A percentile compares a stretch with the other conserved stretches of the same genome.
These are phyloP conservation scores for Acipenser transmontanus DNA, from an alignment of 2,797 vertebrate species.

Conservation along the genomic window DNA sequence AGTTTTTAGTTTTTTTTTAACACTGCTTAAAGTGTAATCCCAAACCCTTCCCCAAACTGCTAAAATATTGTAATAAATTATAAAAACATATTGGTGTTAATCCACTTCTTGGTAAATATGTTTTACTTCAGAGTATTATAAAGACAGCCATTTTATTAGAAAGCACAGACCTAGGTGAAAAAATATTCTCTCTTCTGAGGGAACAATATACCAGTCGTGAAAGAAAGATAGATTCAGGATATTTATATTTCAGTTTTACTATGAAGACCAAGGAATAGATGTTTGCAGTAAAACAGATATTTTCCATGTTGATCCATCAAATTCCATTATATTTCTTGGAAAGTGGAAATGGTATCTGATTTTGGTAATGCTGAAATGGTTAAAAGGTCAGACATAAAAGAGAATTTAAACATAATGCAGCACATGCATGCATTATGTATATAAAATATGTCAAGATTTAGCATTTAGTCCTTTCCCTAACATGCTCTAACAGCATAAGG, in stretches of 20 bases:
- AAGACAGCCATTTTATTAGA: neutral
- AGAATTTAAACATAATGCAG: no score
- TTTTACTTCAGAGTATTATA: neutral
- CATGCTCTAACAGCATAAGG: neutral
- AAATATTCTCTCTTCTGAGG: neutral
- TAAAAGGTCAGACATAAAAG: no score
- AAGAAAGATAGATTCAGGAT: no score
- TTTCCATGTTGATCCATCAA: no score
- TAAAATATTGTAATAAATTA: neutral
- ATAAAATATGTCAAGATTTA: neutral
- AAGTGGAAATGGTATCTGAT: no score
- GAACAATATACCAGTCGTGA: neutral
- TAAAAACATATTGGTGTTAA: neutral
- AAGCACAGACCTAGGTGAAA: neutral
- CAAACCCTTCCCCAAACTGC: neutral
- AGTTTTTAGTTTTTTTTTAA: neutral
- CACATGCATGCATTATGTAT: neutral
- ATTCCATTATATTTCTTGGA: no score
- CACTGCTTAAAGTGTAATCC: conserved; percentile 6
- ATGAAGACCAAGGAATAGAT: no score
- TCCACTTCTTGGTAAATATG: neutral
- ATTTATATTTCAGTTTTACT: no score
- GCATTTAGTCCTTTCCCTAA: neutral
- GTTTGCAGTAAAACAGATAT: no score
- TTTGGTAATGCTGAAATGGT: no score